Base-by-base conservation (phyloP, 1,140 invertebrate genomes). In the Bicyclus anynana region DNA sequence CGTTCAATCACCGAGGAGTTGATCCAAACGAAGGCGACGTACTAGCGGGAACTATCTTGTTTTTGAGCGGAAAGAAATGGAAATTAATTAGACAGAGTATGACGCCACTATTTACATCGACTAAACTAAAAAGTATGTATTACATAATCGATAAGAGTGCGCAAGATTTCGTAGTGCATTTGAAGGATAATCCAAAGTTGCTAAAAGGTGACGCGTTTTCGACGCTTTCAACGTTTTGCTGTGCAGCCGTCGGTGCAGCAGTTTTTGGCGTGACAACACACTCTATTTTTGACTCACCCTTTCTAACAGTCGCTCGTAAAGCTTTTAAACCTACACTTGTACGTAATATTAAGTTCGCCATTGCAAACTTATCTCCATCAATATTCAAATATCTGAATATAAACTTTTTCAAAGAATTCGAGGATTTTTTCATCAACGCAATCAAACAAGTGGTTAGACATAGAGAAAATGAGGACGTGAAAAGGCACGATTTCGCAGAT, bases 11-110 rank as follows among this genome's bases (percentile, higher is more conserved):
- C 59, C 72, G 89, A 50, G 87, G 87, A n/a, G n/a, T 88, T 5
- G 82, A 89, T 18, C 74, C 83, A 18, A 89, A 91, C 54, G 75
- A 90, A 58, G 80, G 77, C 0, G 91, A 92, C 62, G 80, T 88
- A 2, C 40, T 93, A 0, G 84, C 87, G n/a, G 86, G 88, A 4
- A 89, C 91, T 59, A 66, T 93, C 23, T 89, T 92, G 16, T 78
- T 79, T 10, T 59, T 77, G 63, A 77, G 74, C 18, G 84, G 78
- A 16, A 68, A 67, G 9, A 73, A 73, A 59, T 90, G 89, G 89
- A 82, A 86, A 66, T 65, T 82, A 5, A 68, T 88, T 35, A 53
- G 89, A 51, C 77, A 84, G 23, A 89, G 74, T 37, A 67, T 91
- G 60, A 79, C 77, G 0, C 87, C 90, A 2, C 65, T 82, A 0